Conservation (phyloP, 2,888 invertebrate genomes). For the Sarcophaga subvicina region DNA sequence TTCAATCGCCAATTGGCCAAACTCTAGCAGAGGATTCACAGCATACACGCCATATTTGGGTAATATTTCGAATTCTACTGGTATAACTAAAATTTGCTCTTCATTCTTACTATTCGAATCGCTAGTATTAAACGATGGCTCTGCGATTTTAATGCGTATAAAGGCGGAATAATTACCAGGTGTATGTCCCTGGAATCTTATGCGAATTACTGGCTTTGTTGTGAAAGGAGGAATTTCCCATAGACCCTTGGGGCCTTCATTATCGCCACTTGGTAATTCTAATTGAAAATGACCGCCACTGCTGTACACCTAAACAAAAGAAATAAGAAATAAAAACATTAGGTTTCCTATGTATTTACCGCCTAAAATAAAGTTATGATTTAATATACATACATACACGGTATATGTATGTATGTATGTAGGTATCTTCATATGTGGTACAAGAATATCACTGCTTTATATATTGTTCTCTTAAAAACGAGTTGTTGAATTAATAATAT, state of each 20-base stretch:
- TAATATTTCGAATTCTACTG: slow-evolving; percentile 92
- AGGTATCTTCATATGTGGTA: not conserved
- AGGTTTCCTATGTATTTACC: not conserved
- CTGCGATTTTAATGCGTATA: slow-evolving; percentile 84
- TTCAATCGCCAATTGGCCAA: slow-evolving; percentile 89
- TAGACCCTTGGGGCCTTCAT: slow-evolving; percentile 90
- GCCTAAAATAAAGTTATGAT: not conserved
- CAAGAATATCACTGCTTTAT: not conserved
- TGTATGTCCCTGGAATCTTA: slow-evolving; percentile 89
- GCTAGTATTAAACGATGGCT: slow-evolving; percentile 67
- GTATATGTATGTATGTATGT: not conserved
- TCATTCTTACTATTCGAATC: slow-evolving; percentile 54
- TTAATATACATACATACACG: not conserved
- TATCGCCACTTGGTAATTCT: slow-evolving; percentile 90
- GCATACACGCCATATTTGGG: slow-evolving; percentile 88
- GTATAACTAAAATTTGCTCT: slow-evolving; percentile 86
- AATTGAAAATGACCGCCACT: slow-evolving; percentile 95
- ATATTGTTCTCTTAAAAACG: no score
- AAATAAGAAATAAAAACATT: not conserved
- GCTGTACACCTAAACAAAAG: slow-evolving; percentile 86
- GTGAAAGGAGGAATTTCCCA: slow-evolving; percentile 96
- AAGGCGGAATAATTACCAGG: slow-evolving; percentile 93
- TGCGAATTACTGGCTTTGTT: slow-evolving; percentile 93
- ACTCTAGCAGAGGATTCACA: slow-evolving; percentile 89
- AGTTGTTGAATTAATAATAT: no score